Evolutionary conservation across 2,113 vertebrate genomes (phyloP).

Genomic region (Passerina amoena): DNA sequence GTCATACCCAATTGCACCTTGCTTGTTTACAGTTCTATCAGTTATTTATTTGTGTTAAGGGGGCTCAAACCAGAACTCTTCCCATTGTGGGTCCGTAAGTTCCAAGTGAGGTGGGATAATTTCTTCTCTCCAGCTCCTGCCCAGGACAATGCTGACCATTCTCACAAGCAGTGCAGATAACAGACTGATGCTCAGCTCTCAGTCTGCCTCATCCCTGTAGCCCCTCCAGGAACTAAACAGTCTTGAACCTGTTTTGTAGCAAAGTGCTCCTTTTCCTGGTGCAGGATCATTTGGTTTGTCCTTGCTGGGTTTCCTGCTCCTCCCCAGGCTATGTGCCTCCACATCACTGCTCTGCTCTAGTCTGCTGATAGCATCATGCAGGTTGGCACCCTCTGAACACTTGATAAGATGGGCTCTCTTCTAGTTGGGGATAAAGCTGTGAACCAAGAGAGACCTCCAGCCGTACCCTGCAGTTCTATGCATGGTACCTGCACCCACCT

Average conservation of each 20-base stretch:
- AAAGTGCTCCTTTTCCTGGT: neutral
- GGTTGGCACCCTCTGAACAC: neutral
- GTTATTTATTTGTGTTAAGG: neutral
- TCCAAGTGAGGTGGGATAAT: neutral
- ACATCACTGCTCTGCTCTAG: neutral
- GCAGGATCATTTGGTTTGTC: neutral
- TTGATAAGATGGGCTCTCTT: accelerated
- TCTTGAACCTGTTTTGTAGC: accelerated
- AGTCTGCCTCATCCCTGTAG: accelerated
- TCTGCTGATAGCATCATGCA: too few relatives aligned
- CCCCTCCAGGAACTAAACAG: neutral
- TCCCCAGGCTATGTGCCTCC: accelerated
- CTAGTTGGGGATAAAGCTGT: neutral
- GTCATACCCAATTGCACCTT: neutral
- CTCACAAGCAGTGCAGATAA: neutral
- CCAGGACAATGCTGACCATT: neutral
- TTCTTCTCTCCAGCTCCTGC: neutral
- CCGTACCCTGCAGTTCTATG: accelerated
- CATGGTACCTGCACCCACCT: accelerated
- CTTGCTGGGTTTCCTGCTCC: neutral
- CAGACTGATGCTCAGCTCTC: neutral
- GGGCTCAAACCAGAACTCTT: accelerated
- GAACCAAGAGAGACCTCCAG: neutral
- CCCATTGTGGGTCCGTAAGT: accelerated
- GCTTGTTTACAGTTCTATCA: accelerated